Percentiles rank a stretch among this genome's conserved stretches.
phyloP scores from a whole-genome alignment of 2,113 vertebrate species.

The Oncorhynchus nerka region DNA sequence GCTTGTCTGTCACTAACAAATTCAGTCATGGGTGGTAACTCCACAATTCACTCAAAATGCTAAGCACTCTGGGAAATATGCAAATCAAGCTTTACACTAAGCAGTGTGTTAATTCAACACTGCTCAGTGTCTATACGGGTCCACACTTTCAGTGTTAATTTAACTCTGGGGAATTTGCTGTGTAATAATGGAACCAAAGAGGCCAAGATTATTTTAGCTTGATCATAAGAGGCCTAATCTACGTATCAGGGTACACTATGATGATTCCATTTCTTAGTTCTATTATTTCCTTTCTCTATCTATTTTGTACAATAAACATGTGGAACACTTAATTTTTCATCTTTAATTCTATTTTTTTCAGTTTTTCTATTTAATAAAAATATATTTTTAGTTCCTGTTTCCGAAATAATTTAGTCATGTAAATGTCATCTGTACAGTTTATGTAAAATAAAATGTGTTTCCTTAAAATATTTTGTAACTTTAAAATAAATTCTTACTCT shows the following conservation, averaged over 20 bases:
- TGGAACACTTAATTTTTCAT: conserved; percentile 75
- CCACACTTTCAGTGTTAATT: too few species aligned
- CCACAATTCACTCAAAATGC: too few species aligned
- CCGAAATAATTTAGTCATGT: conserved; percentile 97
- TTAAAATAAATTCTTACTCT: conserved; percentile 62
- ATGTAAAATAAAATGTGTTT: conserved; percentile 91
- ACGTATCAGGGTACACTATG: conserved; percentile 82
- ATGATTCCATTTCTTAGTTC: conserved; percentile 87
- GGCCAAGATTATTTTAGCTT: conserved; percentile 1
- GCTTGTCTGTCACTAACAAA: too few species aligned
- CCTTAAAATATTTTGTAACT: conserved; percentile 76
- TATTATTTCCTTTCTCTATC: conserved; percentile 82
- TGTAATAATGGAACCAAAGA: conserved; percentile 38
- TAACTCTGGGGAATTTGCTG: conserved; percentile 28
- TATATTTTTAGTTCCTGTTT: conserved; percentile 92
- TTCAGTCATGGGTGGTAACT: too few species aligned
- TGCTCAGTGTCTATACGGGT: too few species aligned
- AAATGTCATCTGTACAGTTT: conserved; percentile 96
- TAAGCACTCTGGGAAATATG: too few species aligned
- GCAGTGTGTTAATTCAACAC: too few species aligned
- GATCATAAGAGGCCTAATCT: conserved; percentile 85
- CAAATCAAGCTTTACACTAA: too few species aligned
- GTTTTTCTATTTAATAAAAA: conserved; percentile 96
- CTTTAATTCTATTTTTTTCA: conserved; percentile 79
- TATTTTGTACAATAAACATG: conserved; percentile 81